A percentile compares a stretch with the other conserved stretches of the same genome.
Evolutionary conservation across 2,113 vertebrate species (phyloP).

Genomic region (Crocuta crocuta): DNA sequence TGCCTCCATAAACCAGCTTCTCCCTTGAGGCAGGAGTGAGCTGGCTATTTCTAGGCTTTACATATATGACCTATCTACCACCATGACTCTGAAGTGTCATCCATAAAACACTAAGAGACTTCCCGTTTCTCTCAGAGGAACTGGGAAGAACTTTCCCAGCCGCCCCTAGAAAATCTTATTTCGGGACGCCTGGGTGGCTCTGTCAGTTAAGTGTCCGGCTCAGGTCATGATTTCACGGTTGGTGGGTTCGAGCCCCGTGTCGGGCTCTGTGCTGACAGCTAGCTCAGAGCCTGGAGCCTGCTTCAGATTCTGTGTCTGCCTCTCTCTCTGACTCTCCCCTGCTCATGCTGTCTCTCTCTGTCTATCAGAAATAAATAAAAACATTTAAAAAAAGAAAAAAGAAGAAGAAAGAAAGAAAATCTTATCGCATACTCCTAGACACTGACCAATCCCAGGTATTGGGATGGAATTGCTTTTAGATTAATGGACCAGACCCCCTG

Average conservation of each 20-base stretch:
- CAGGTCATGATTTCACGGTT: too few relatives aligned
- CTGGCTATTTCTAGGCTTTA: neutral
- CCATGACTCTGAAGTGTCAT: neutral
- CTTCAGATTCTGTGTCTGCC: too few relatives aligned
- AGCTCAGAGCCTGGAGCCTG: too few relatives aligned
- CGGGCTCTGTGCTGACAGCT: too few relatives aligned
- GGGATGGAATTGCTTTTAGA: neutral
- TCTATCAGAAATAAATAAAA: too few relatives aligned
- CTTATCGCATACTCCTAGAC: neutral
- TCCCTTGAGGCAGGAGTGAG: neutral
- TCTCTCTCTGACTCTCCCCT: too few relatives aligned
- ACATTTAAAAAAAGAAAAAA: too few relatives aligned
- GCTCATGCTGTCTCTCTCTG: too few relatives aligned
- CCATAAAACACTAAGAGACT: neutral
- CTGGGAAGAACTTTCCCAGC: neutral
- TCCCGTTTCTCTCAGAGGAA: neutral
- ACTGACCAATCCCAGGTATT: too few relatives aligned
- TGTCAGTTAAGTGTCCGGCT: too few relatives aligned
- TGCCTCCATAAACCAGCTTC: neutral
- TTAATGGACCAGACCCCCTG: neutral
- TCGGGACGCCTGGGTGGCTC: too few relatives aligned
- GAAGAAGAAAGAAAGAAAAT: neutral
- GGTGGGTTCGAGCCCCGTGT: too few relatives aligned
- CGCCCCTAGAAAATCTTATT: neutral
- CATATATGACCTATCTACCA: neutral